phyloP scores from a whole-genome alignment of 2,888 invertebrate genomes.

The Myopa tessellatipennis region DNA sequence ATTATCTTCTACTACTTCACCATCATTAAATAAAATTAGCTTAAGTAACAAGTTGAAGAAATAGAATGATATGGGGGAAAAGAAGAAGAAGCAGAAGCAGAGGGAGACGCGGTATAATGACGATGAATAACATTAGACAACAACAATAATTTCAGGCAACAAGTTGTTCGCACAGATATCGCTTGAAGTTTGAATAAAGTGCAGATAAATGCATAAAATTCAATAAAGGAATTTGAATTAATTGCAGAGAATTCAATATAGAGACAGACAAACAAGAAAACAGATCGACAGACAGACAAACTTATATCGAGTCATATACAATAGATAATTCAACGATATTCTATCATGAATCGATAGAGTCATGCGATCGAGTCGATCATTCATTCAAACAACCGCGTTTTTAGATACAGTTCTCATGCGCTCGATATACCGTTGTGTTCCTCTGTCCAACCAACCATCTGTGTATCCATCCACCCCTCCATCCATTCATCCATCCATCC shows the following conservation, averaged over 20 bases:
- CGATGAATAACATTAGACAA: too few species aligned
- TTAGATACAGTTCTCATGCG: not conserved
- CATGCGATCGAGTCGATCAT: not conserved
- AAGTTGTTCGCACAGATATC: slow-evolving; percentile 18
- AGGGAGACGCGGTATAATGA: slow-evolving; percentile 4
- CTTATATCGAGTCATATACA: not conserved
- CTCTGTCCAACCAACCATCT: not conserved
- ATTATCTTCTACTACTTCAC: too few species aligned
- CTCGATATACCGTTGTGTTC: too few species aligned
- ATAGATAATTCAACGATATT: not conserved
- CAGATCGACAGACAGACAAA: not conserved
- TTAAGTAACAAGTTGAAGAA: too few species aligned
- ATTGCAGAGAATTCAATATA: slow-evolving; percentile 18
- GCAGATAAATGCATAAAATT: slow-evolving; percentile 41
- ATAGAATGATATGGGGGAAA: too few species aligned
- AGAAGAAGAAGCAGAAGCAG: not conserved
- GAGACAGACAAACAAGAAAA: not conserved
- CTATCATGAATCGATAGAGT: too few species aligned
- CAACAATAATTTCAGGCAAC: slow-evolving; percentile 24
- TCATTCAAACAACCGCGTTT: not conserved
- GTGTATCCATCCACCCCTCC: not conserved
- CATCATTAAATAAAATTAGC: too few species aligned
- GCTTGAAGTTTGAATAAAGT: slow-evolving; percentile 27
- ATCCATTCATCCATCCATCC: too few species aligned
- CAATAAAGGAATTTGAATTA: slow-evolving; percentile 36